Conservation (phyloP, 2,113 vertebrate genomes). For the Forbesichthys agassizii region DNA sequence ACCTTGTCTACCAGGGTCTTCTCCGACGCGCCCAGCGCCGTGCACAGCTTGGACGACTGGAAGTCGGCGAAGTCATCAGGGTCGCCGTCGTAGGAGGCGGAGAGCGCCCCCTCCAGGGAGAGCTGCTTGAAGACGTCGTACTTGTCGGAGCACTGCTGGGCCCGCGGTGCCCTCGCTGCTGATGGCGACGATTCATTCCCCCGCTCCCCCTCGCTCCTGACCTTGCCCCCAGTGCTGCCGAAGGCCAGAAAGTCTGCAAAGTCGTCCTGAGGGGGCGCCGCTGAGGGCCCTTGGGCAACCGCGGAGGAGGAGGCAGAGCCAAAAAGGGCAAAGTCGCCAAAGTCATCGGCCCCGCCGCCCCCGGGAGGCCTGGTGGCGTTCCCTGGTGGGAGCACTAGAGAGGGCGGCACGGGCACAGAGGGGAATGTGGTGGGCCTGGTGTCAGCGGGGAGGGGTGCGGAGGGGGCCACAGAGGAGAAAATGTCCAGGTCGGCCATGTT, state of each 20-base stretch:
- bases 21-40: constrained; percentile 77
- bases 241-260: constrained; percentile 99
- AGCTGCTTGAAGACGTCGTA: constrained; percentile 93
- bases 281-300: constrained; percentile 43
- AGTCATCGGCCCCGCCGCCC: constrained; percentile 81
- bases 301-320: constrained; percentile 79
- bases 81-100: constrained; percentile 78
- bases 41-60: constrained; percentile 90
- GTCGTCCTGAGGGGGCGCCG: constrained; percentile 82
- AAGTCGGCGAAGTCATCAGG: constrained; percentile 92
- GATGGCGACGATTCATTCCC: constrained; percentile 41
- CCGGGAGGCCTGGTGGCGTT: constrained; percentile 70
- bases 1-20: constrained; percentile 93
- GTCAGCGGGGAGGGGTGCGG: constrained; percentile 55
- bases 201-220: constrained; percentile 65
- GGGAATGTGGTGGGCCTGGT: constrained; percentile 67
- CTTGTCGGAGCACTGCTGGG: constrained; percentile 74
- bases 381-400: constrained; percentile 63
- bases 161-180: constrained; percentile 47
- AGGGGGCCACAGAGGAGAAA: constrained; percentile 82
- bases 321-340: constrained; percentile 94
- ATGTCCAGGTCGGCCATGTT: constrained; percentile 92
- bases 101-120: constrained; percentile 82
- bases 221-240: constrained; percentile 77
- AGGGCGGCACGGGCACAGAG: constrained; percentile 55